Base-by-base conservation (phyloP, 2,797 vertebrate species). In the Peromyscus melanophrys region DNA sequence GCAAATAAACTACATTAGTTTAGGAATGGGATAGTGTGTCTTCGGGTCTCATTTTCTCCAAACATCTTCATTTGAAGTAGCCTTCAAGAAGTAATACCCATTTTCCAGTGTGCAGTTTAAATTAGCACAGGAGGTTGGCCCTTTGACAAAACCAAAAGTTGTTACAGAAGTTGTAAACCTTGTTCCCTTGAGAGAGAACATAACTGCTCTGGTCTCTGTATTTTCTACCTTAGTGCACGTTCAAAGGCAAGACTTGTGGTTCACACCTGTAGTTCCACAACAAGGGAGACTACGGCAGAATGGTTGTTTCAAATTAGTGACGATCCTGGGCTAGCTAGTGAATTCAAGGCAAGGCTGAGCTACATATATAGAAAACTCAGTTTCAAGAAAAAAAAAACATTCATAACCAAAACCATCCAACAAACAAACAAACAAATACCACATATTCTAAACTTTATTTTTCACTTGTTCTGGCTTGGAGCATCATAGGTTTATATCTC, bases 401-500 rank as follows among this genome's bases (percentile, higher is more conserved):
- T 31, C 14, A 46, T 65, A 63, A 37, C 12, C 46, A 69, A 86
- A 86, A n/a, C 6, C 11, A 52, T 52, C 2, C 55, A 59, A 69
- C 34, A 46, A 31, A 29, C 19, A 59, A 78, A 19, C 46, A 83
- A 82, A 14, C 11, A 59, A 5, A 40, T 11, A 29, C 29, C 13
- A 57, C 17, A 40, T 55, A 80, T 67, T 89, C 43, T 89, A 40
- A 90, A 73, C 49, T 55, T 84, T 95, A 71, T 46, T 81, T 84
- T 97, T 87, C n/a, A 55, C 31, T 89, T 65, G 14, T 69, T 7
- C n/a, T 94, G 0, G 3, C 37, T 96, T 76, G 86, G 6, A 84
- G 17, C 27, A 88, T 96, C 46, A 92, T 89, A 78, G 87, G 61
- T 94, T 76, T 93, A 21, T 90, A 94, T 90, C 67, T 88, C 17